Percentiles rank a stretch among this genome's conserved stretches.
Conservation (phyloP, 2,797 vertebrate genomes). For the Saguinus oedipus region DNA sequence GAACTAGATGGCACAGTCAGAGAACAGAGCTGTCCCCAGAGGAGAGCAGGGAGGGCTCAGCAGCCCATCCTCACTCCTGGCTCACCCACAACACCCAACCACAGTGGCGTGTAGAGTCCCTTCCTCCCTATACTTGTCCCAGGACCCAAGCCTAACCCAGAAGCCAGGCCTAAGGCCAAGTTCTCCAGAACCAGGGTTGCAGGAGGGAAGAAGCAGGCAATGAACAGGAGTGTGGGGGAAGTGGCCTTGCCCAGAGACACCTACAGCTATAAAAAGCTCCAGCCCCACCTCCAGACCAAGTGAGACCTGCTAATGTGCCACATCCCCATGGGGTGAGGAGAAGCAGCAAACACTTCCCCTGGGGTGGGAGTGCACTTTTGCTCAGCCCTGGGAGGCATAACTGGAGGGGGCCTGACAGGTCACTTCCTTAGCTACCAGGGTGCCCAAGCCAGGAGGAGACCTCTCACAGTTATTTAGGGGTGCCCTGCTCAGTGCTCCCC, state of each 20-base stretch:
- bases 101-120: not conserved
- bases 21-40: not conserved
- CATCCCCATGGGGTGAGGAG: not conserved
- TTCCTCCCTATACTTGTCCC: not conserved
- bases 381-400: not conserved
- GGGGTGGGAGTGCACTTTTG: not conserved
- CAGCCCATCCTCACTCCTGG: too few species aligned
- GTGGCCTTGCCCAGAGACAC: constrained; percentile 18
- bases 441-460: not conserved
- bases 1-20: not conserved
- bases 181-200: not conserved
- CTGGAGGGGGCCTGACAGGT: too few species aligned
- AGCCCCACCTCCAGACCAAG: constrained; percentile 22
- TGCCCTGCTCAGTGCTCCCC: not conserved
- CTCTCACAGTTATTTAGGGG: not conserved
- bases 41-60: too few species aligned
- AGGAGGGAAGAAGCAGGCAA: not conserved
- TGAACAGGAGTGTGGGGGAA: not conserved
- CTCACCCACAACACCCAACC: not conserved
- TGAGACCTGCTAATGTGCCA: constrained; percentile 35
- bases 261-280: constrained; percentile 64
- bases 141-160: not conserved
- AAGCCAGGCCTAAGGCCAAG: not conserved
- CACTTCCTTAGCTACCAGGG: not conserved
- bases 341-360: not conserved